Evolutionary conservation across 1,140 invertebrate species (phyloP).

Genomic region (Pristionchus pacificus): DNA sequence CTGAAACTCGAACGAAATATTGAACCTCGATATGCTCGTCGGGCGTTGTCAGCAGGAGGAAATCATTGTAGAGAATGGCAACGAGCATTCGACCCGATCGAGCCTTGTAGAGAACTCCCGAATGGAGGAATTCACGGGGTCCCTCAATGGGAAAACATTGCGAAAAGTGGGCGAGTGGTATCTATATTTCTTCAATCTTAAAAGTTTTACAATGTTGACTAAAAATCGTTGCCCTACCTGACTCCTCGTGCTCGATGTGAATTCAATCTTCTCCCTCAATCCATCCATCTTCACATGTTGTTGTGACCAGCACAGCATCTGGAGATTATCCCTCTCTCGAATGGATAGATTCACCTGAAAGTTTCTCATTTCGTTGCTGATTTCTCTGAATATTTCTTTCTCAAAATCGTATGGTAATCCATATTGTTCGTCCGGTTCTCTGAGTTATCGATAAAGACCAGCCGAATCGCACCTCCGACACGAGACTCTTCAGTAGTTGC

Average conservation of each 20-base stretch:
- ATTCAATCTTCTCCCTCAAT: neutral
- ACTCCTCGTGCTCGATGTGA: neutral
- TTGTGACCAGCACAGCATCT: neutral
- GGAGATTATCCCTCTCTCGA: neutral
- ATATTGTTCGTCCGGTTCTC: too few relatives aligned
- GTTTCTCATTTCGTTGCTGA: neutral
- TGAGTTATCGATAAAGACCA: too few relatives aligned
- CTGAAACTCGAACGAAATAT: too few relatives aligned
- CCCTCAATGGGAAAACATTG: neutral
- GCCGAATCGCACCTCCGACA: neutral
- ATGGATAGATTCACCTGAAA: neutral
- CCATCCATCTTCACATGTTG: neutral
- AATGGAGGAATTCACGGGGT: neutral
- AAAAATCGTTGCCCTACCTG: neutral
- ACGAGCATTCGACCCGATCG: neutral
- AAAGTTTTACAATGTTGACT: neutral
- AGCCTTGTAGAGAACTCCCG: neutral
- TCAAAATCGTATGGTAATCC: too few relatives aligned
- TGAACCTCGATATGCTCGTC: neutral
- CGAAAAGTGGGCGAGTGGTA: too few relatives aligned
- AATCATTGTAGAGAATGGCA: neutral
- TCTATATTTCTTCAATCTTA: neutral
- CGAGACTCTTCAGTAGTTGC: neutral
- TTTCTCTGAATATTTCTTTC: too few relatives aligned
- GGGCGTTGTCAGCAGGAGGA: neutral